Base-by-base conservation (phyloP, 2,797 vertebrate species). In the Urosaurus nigricauda region DNA sequence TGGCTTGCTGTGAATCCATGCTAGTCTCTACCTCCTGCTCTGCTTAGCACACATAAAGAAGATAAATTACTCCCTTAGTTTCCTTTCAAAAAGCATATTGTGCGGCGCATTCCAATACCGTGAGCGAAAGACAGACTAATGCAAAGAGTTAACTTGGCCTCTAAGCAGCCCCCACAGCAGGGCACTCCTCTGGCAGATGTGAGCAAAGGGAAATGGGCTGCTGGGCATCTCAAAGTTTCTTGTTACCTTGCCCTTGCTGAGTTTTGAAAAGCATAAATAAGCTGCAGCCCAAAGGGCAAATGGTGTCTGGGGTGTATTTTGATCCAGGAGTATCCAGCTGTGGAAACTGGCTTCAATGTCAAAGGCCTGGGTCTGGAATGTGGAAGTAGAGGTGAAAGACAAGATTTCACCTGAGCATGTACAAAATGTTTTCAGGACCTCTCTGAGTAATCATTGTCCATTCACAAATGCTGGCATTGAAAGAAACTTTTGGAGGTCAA, bases 11-110 rank as follows among this genome's bases (percentile, higher is more conserved):
- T 90, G 96, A 96, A 94, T 96, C 95, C 94, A 88, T 83, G 91
- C 95, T 95, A 91, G 94, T 95, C 93, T 95, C 95, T 97, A 95
- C 94, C 96, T 97, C 96, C 96, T 97, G 97, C 97, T 97, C 97
- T 95, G 96, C 97, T 98, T 97, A 97, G 96, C 97, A 96, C 96
- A 96, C 95, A 97, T 97, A 98, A 98, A 97, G 96, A 96, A 96
- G 96, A 96, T 96, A 96, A 97, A 97, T 96, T 95, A 93, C 94
- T 96, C 96, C 95, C 95, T 82, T 91, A 93, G 94, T 95, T 97
- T 93, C 95, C 94, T 92, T 96, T 96, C 92, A 90, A 95, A 96
- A 96, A 96, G 94, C 94, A 96, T 96, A 96, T 96, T 97, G 96
- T 97, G 93, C 86, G 82, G 92, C 93, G 92, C 96, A 96, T 98